These are phyloP conservation scores for Halisarca cf. caerulea DNA, from an alignment of 37 sponge, comb jelly and placozoan species.

Conservation along the genomic window DNA sequence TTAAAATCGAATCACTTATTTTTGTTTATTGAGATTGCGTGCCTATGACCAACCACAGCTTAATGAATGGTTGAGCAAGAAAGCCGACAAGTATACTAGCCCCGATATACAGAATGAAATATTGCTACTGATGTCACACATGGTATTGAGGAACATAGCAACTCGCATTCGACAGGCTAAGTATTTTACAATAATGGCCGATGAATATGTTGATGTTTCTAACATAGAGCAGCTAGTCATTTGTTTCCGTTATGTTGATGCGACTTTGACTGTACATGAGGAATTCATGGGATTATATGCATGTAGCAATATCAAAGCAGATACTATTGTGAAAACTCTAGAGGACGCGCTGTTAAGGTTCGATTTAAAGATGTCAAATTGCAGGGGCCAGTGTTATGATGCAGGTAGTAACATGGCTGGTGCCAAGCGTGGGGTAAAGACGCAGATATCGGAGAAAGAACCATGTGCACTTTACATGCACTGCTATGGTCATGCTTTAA, in stretches of 20 bases:
- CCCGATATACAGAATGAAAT: slow-evolving; percentile 50
- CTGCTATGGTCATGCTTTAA: slow-evolving; percentile 33
- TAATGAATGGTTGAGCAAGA: slow-evolving; percentile 22
- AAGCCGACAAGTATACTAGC: slow-evolving; percentile 49
- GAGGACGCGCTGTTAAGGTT: slow-evolving; percentile 35
- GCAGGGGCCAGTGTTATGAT: slow-evolving; percentile 39
- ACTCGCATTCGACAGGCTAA: slow-evolving; percentile 9
- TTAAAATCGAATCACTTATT: too few species aligned
- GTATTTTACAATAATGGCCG: slow-evolving; percentile 41
- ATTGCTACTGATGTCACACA: slow-evolving; percentile 34
- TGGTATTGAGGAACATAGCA: slow-evolving; percentile 27
- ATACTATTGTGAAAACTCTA: slow-evolving; percentile 24
- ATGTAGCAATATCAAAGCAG: slow-evolving; percentile 23
- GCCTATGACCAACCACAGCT: slow-evolving; percentile 16
- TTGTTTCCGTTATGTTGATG: slow-evolving; percentile 41
- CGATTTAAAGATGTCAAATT: slow-evolving; percentile 24
- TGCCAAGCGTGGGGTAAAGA: slow-evolving; percentile 18
- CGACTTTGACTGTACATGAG: slow-evolving; percentile 39
- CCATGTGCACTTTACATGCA: slow-evolving; percentile 32
- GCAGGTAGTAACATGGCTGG: slow-evolving; percentile 45
- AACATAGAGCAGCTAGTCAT: slow-evolving; percentile 45
- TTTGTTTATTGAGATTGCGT: background rate
- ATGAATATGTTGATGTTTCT: slow-evolving; percentile 42
- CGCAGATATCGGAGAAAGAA: slow-evolving; percentile 29
- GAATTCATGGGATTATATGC: slow-evolving; percentile 37